Conservation (phyloP, 1,140 invertebrate species). For the Lepidostoma basale region DNA sequence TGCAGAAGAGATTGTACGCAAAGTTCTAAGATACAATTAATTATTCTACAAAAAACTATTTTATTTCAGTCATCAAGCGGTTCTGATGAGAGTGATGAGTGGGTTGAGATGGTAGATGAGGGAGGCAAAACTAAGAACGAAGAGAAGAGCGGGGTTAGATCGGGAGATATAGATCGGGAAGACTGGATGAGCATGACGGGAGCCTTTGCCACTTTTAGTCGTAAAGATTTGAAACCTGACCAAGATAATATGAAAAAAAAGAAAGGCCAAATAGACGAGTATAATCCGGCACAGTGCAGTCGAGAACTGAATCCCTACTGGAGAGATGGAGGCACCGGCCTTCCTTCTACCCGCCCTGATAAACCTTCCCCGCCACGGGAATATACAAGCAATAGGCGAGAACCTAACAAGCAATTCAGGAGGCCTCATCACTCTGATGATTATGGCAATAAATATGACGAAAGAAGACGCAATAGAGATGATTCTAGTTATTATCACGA, state of each 20-base stretch:
- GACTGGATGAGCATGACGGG: constrained; percentile 65
- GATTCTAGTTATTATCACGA: constrained; percentile 29
- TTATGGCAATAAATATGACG: neutral
- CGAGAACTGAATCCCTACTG: constrained; percentile 92
- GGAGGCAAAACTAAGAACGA: neutral
- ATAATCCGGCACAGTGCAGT: constrained; percentile 73
- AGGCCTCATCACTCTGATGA: constrained; percentile 54
- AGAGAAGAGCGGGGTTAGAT: neutral
- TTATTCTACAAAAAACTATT: no score
- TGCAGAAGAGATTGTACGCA: no score
- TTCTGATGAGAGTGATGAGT: constrained; percentile 54
- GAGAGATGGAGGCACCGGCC: constrained; percentile 84
- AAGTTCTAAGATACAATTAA: no score
- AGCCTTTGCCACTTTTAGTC: constrained; percentile 57
- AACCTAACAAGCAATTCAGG: constrained; percentile 46
- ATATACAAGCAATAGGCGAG: neutral
- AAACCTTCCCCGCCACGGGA: neutral
- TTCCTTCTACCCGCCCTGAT: no score
- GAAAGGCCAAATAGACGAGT: constrained; percentile 63
- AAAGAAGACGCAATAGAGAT: constrained; percentile 5
- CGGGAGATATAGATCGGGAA: constrained; percentile 50
- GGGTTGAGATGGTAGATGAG: constrained; percentile 60
- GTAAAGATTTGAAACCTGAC: constrained; percentile 54
- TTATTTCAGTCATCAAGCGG: constrained; percentile 38
- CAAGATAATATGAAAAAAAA: constrained; percentile 54